Conservation (phyloP, 2,888 invertebrate species). For the Ophioninae sp. region DNA sequence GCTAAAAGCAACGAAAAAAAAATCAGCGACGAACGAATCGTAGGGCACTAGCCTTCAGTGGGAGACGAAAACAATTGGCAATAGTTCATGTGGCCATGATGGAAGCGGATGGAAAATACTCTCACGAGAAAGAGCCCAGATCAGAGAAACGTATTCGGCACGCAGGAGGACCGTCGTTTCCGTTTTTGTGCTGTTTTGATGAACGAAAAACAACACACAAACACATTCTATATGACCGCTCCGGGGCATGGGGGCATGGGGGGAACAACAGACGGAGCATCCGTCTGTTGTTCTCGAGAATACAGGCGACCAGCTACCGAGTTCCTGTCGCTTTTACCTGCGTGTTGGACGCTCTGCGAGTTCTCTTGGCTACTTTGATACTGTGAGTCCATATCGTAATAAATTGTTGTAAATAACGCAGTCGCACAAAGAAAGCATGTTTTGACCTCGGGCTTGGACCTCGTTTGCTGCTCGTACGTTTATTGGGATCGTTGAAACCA, state of each 20-base stretch:
- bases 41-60: not conserved
- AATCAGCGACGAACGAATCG: not conserved
- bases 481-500: no score
- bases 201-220: not conserved
- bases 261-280: no score
- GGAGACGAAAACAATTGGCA: not conserved
- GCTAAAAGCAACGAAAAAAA: not conserved
- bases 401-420: no score
- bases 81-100: not conserved
- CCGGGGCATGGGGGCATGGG: constrained; percentile 8
- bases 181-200: not conserved
- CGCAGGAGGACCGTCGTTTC: not conserved
- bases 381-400: no score
- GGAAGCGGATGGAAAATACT: not conserved
- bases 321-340: not conserved
- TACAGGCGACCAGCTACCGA: not conserved
- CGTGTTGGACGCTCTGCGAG: not conserved
- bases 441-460: no score
- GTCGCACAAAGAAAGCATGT: no score
- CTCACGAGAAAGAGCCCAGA: not conserved
- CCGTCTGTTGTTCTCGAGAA: not conserved
- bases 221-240: not conserved
- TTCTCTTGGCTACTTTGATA: no score
- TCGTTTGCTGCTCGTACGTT: no score
- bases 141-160: not conserved